Percentiles rank a stretch among this genome's conserved stretches.
These are phyloP conservation scores for Rhinoptilus africanus DNA, from an alignment of 2,113 vertebrate species.

Conservation along the genomic window DNA sequence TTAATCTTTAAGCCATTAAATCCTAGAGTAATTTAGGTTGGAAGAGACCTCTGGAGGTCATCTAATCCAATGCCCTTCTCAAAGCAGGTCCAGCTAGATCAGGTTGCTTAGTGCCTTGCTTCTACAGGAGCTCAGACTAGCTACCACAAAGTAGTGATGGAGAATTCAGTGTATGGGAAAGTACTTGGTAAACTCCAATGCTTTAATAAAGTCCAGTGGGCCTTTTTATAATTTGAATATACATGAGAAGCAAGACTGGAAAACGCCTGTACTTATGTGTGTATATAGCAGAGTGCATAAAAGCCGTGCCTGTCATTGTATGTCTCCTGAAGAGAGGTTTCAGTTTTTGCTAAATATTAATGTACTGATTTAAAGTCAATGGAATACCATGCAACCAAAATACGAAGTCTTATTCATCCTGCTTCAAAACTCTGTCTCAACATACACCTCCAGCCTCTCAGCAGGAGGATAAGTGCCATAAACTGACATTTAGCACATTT, in stretches of 20 bases:
- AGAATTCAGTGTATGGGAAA: background rate
- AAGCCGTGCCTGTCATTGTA: background rate
- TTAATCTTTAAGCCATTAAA: conserved; percentile 20
- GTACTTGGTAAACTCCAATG: background rate
- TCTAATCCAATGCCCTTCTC: conserved; percentile 10
- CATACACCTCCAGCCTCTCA: background rate
- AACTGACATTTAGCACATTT: background rate
- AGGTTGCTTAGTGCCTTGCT: background rate
- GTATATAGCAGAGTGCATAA: background rate
- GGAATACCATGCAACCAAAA: background rate
- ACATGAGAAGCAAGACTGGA: background rate
- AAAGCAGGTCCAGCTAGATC: background rate
- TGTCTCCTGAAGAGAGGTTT: background rate
- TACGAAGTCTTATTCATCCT: background rate
- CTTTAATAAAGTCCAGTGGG: background rate
- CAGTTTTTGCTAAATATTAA: background rate
- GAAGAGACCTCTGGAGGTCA: conserved; percentile 19
- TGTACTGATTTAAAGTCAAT: background rate
- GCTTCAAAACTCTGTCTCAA: conserved; percentile 16
- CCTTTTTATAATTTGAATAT: background rate
- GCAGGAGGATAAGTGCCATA: background rate
- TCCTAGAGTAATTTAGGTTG: conserved; percentile 6
- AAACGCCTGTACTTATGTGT: background rate
- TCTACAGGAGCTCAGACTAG: background rate
- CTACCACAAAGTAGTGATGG: background rate